These are phyloP conservation scores for Sphaerodactylus townsendi DNA, from an alignment of 2,113 vertebrate species.

Conservation along the genomic window DNA sequence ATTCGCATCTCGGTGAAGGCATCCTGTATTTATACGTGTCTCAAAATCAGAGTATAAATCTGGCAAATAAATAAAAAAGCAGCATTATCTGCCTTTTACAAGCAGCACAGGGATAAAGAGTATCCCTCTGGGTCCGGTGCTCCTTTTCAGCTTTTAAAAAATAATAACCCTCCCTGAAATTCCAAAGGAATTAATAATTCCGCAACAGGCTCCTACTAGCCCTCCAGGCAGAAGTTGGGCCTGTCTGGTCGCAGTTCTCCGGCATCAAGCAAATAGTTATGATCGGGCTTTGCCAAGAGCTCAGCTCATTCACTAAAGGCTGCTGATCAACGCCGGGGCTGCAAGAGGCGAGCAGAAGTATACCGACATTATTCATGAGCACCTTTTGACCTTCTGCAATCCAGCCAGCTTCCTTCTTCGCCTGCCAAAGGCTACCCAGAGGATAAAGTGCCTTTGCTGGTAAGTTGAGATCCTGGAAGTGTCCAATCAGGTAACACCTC, in stretches of 20 bases:
- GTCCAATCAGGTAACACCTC: conserved; percentile 34
- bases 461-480: conserved; percentile 15
- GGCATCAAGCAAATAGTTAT: conserved; percentile 66
- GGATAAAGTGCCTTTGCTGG: background rate
- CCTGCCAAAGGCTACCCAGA: background rate
- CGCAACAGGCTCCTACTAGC: conserved; percentile 48
- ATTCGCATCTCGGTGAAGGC: too few relatives aligned
- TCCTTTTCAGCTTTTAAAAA: background rate
- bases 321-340: conserved; percentile 56
- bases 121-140: conserved; percentile 2
- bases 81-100: too few relatives aligned
- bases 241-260: conserved; percentile 67
- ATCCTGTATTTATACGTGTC: too few relatives aligned
- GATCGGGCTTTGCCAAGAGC: conserved; percentile 63
- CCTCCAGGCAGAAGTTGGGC: conserved; percentile 62
- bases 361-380: conserved; percentile 41
- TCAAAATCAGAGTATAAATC: too few relatives aligned
- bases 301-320: conserved; percentile 57
- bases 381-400: conserved; percentile 42
- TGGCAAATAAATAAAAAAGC: too few relatives aligned
- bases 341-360: conserved; percentile 54
- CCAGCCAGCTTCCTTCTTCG: background rate
- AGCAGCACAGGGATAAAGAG: too few relatives aligned
- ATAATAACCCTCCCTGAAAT: conserved; percentile 51
- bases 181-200: conserved; percentile 62